phyloP scores from a whole-genome alignment of 2,888 invertebrate species.

The Ypsolopha sequella region DNA sequence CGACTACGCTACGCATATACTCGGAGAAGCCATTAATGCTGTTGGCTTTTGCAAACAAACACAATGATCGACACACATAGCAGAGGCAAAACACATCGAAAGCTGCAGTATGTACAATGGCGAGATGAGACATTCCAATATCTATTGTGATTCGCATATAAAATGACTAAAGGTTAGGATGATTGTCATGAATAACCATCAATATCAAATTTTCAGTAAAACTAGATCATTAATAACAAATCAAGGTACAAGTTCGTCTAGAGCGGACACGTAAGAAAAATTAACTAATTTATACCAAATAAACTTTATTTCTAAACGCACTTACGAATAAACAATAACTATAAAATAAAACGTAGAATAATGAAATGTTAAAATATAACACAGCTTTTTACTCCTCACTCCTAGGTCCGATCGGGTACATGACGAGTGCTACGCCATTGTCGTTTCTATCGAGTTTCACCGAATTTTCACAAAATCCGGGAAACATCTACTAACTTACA shows the following conservation, averaged over 20 bases:
- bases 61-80: conserved; percentile 42
- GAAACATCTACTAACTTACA: conserved; percentile 17
- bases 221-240: conserved; percentile 58
- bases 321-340: conserved; percentile 66
- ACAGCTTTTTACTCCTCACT: conserved; percentile 61
- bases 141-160: conserved; percentile 21
- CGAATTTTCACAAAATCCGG: conserved; percentile 11
- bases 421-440: conserved; percentile 52
- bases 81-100: conserved; percentile 34
- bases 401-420: conserved; percentile 42
- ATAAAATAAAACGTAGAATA: conserved; percentile 66
- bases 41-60: conserved; percentile 59
- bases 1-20: too few species aligned
- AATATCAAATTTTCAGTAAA: conserved; percentile 53
- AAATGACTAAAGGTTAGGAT: conserved; percentile 28
- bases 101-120: conserved; percentile 40
- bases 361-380: conserved; percentile 69
- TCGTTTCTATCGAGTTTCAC: conserved; percentile 7
- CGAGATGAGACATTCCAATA: conserved; percentile 19
- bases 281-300: conserved; percentile 61
- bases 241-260: conserved; percentile 63
- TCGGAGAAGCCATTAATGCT: conserved; percentile 38
- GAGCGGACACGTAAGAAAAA: conserved; percentile 53
- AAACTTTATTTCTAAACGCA: conserved; percentile 66
- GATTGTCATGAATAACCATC: conserved; percentile 64